These are phyloP conservation scores for Pangasianodon gigas DNA, from an alignment of 2,113 vertebrate species.

Conservation along the genomic window DNA sequence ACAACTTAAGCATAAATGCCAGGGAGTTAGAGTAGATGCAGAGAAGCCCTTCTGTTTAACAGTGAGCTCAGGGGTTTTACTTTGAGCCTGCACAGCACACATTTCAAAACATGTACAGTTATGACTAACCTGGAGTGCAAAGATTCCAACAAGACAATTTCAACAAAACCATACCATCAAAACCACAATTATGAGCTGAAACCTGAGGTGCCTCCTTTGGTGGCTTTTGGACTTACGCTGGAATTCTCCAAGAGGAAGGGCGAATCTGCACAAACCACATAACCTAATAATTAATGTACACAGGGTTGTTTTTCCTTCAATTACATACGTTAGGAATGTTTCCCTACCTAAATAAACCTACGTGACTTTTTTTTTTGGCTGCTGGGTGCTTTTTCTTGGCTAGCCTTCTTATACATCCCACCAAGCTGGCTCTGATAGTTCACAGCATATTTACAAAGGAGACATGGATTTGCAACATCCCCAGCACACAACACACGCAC, in stretches of 20 bases:
- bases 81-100: conserved; percentile 50
- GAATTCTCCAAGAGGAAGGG: conserved; percentile 61
- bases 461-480: conserved; percentile 63
- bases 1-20: conserved; percentile 48
- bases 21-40: conserved; percentile 46
- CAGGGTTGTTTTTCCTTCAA: neutral
- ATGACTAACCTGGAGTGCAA: conserved; percentile 50
- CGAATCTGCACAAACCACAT: conserved; percentile 59
- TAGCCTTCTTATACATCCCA: conserved; percentile 73
- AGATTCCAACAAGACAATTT: conserved; percentile 46
- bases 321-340: conserved; percentile 14
- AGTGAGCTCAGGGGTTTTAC: conserved; percentile 50
- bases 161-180: conserved; percentile 47
- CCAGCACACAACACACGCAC: conserved; percentile 35
- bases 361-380: conserved; percentile 59
- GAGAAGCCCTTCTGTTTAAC: conserved; percentile 48
- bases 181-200: conserved; percentile 48
- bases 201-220: conserved; percentile 53
- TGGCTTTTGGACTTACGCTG: conserved; percentile 72
- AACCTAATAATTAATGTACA: conserved; percentile 38
- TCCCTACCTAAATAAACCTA: conserved; percentile 28
- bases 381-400: conserved; percentile 60
- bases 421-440: conserved; percentile 59
- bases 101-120: conserved; percentile 50
- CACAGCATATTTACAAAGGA: conserved; percentile 75